Evolutionary conservation across 2,888 invertebrate genomes (phyloP).

Genomic region (Metacarcinus magister): DNA sequence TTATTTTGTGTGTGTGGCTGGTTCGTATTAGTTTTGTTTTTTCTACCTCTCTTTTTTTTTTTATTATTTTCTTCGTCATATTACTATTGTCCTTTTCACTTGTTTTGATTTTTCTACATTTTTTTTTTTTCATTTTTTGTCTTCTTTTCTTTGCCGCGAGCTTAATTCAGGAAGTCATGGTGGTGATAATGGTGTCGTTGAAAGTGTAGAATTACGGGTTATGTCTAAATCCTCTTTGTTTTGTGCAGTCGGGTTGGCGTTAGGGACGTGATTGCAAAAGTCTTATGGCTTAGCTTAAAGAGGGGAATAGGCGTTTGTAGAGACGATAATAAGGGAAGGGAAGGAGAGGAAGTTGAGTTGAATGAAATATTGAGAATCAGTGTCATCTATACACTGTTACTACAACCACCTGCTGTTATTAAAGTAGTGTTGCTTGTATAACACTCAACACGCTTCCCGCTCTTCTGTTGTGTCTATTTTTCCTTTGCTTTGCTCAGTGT

Average conservation of each 20-base stretch:
- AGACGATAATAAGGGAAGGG: background rate
- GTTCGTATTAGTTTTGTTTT: background rate
- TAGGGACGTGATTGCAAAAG: background rate
- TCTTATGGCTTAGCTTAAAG: too few relatives aligned
- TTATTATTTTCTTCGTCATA: background rate
- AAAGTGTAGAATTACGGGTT: background rate
- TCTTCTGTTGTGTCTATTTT: background rate
- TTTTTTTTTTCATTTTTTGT: background rate
- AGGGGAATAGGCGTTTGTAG: background rate
- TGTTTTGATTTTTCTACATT: too few relatives aligned
- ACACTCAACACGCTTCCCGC: background rate
- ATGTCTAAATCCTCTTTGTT: background rate
- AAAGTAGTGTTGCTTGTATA: background rate
- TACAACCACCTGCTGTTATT: conserved; percentile 6
- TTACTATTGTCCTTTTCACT: background rate
- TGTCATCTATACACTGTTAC: background rate
- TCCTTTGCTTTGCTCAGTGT: background rate
- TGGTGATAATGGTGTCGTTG: background rate
- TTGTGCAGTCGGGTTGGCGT: background rate
- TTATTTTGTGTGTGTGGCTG: background rate
- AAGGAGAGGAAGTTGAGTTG: background rate
- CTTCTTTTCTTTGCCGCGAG: background rate
- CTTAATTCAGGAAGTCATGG: background rate
- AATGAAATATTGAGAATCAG: background rate
- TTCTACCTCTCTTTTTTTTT: background rate